Percentiles rank a stretch among this genome's conserved stretches.
Evolutionary conservation across 2,797 vertebrate genomes (phyloP).

Genomic region (Pantherophis alleghaniensis): DNA sequence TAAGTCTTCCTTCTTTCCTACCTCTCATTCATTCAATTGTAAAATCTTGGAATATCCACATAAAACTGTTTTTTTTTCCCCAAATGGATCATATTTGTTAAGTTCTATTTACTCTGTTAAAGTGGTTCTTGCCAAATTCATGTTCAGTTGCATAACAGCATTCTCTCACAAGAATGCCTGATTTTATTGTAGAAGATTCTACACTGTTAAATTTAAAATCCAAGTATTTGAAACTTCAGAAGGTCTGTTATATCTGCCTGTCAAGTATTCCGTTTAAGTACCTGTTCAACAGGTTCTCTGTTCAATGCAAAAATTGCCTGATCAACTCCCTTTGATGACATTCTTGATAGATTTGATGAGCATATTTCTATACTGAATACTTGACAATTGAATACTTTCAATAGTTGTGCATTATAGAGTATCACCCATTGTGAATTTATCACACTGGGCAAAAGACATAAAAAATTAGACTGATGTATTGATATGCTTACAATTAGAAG

Average conservation of each 20-base stretch:
- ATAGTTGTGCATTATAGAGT: not conserved
- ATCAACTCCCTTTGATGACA: not conserved
- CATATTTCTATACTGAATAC: not conserved
- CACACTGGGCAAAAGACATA: not conserved
- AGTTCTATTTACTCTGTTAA: not conserved
- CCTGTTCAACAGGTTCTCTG: not conserved
- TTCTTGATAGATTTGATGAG: not conserved
- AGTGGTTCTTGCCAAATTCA: not conserved
- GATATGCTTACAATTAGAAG: not conserved
- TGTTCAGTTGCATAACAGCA: not conserved
- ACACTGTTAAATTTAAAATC: not conserved
- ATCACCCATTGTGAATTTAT: not conserved
- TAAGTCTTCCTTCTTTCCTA: not conserved
- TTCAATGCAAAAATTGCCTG: not conserved
- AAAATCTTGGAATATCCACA: not conserved
- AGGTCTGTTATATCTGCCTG: not conserved
- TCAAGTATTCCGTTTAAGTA: not conserved
- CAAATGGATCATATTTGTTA: not conserved
- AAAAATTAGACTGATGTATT: not conserved
- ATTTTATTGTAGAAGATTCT: not conserved
- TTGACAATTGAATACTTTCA: not conserved
- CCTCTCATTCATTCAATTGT: no score
- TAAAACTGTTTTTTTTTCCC: not conserved
- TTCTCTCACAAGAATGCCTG: not conserved
- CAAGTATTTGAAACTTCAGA: not conserved